Evolutionary conservation across 2,888 invertebrate genomes (phyloP), one percentile per base, ranked within the genome.

Genomic region (Andrena chrysosceles): DNA sequence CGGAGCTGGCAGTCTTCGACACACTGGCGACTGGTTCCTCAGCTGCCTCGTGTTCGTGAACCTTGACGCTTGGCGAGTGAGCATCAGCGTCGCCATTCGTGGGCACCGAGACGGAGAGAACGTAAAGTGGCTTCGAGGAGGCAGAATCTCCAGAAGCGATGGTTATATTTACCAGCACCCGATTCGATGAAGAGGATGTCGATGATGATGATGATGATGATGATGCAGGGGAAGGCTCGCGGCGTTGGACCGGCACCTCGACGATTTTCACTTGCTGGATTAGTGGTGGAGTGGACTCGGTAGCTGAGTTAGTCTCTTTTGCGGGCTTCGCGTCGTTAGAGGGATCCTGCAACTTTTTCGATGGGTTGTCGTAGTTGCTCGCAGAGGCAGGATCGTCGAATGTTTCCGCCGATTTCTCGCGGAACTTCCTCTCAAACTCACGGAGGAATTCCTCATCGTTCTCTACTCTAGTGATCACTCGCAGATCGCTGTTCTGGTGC

Each of bases 91-190:
- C 94, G 90, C 52, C 95, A 88, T 95, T 95, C 72, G 96, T 96
- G 10, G 98, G 98, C 75, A 98, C 96, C 83, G 97, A 97, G 80
- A 98, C 96, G 90, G 98, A 97, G 88, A 98, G 94, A 52, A 97
- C 96, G 94, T 97, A 98, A 84, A 97, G 95, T 66, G 96, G 96
- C 91, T 96, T 96, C 90, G 95, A 95, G 82, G 94, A 93, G 87
- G 94, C 94, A 73, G 94, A 94, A 80, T 95, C 95, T 90, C 97
- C 97, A 60, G 97, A 96, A 81, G 97, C 96, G 91, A 98, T 97
- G 8, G 97, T 97, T 87, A 98, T 95, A 94, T 98, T 98, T 82
- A 98, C 96, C 87, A 97, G 95, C 89, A 98, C 96, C 90, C 96
- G 96, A 94, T 96, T 96, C 23, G 85, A 54, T n/a, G 84, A 78